Conservation (phyloP, 2,113 vertebrate species). For the Pandion haliaetus region DNA sequence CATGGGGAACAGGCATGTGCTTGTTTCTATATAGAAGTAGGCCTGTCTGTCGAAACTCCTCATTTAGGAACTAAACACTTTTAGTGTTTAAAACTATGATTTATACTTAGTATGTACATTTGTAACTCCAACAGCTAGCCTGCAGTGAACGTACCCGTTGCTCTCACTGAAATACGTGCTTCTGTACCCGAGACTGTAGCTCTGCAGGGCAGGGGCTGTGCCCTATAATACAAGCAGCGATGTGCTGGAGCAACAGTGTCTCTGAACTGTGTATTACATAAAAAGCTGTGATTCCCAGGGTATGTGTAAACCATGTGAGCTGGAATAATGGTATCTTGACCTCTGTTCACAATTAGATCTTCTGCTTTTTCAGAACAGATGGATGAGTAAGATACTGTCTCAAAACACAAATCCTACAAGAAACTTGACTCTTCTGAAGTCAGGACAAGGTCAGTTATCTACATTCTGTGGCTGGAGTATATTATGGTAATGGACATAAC, state of each 20-base stretch:
- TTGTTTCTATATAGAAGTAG: not conserved
- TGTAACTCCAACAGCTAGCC: not conserved
- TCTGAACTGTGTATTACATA: not conserved
- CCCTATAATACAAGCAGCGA: not conserved
- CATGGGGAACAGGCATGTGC: rapidly evolving
- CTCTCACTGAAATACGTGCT: rapidly evolving
- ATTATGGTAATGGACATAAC: not conserved
- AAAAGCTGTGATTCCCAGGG: not conserved
- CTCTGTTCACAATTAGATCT: not conserved
- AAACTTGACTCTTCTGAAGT: not conserved
- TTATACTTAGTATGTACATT: not conserved
- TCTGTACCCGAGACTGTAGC: not conserved
- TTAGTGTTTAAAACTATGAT: not conserved
- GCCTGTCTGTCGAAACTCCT: not conserved
- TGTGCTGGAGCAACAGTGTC: not conserved
- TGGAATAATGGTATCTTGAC: not conserved
- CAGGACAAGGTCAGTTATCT: not conserved
- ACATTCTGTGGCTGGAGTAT: not conserved
- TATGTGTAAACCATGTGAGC: not conserved
- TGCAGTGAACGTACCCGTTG: not conserved
- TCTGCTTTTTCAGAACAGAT: not conserved
- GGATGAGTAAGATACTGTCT: not conserved
- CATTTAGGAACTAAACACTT: not conserved
- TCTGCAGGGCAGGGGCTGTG: not conserved
- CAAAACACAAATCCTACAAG: not conserved